phyloP scores from a whole-genome alignment of 2,888 invertebrate species.

The Xylophagus ater region DNA sequence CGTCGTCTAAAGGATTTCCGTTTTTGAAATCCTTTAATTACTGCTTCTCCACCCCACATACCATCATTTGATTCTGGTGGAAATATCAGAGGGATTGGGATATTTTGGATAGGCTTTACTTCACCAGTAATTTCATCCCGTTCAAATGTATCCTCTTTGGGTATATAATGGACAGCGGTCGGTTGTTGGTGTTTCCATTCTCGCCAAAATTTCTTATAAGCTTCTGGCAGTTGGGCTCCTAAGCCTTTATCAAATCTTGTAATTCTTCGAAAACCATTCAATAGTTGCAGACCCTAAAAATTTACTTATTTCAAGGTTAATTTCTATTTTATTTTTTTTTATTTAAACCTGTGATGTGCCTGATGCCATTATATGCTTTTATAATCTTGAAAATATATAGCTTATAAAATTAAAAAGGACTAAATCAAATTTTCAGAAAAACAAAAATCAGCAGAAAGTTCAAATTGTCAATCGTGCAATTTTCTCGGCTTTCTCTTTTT shows the following conservation, averaged over 20 bases:
- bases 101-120: slow-evolving; percentile 57
- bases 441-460: no score
- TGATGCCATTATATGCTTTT: slow-evolving; percentile 30
- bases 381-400: no score
- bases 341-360: slow-evolving; percentile 32
- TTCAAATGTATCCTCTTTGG: slow-evolving; percentile 61
- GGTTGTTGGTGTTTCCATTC: slow-evolving; percentile 67
- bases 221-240: slow-evolving; percentile 59
- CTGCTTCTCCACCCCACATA: slow-evolving; percentile 94
- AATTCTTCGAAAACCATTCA: slow-evolving; percentile 42
- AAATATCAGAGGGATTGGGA: slow-evolving; percentile 61
- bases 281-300: slow-evolving; percentile 29
- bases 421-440: no score
- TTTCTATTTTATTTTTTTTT: background rate
- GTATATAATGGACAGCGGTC: slow-evolving; percentile 56
- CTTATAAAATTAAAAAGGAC: no score
- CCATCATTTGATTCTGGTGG: slow-evolving; percentile 73
- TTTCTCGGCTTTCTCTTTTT: no score
- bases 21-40: slow-evolving; percentile 77
- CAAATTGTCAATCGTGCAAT: no score
- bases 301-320: background rate
- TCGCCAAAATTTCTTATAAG: slow-evolving; percentile 74
- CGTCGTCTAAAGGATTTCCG: slow-evolving; percentile 48
- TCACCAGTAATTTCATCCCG: slow-evolving; percentile 61
- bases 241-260: slow-evolving; percentile 53